Base-by-base conservation (phyloP, 2,888 invertebrate genomes). In the Meteorus cinctellus region DNA sequence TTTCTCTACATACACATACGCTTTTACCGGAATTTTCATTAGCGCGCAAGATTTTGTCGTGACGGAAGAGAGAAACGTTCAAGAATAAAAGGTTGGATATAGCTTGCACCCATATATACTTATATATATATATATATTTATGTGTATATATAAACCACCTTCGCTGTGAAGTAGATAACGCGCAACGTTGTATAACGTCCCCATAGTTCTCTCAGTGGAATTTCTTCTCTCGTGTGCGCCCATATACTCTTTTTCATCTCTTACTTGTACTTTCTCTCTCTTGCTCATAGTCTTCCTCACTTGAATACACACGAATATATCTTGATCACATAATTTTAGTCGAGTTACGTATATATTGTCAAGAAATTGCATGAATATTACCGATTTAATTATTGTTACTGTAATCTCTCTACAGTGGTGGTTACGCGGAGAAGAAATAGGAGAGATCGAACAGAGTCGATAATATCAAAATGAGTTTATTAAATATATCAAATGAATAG, bases 21-120 rank as follows among this genome's bases (percentile, higher is more conserved):
- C 84, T 83, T 67, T 83, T 82, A 82, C 81, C 82, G 85, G 87
- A 87, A 87, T 87, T 87, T 87, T 87, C 87, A 87, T 87, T 86
- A 87, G 86, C 85, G 78, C 82, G 86, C 85, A 78, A 82, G 81
- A 84, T 83, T 87, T 84, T 84, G 86, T 87, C 86, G 86, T 85
- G 86, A 82, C 83, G 82, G 80, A 84, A 83, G 83, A 82, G 75
- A 77, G 55, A 69, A 55, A 14, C 41, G 41, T 55, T 72, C 45
- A 70, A 70, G 59, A 75, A 63, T 70, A 48, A 63, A 62, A 31
- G 74, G 75, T 68, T 78, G 65, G 77, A 72, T 55, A 19, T 55
- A 55, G 19, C 55, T 19, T 79, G 77, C 78, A 78, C 59, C 74
- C 78, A 77, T 78, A 78, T 80, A 24, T 24, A 24, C 24, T 24